Conservation (phyloP, 2,797 vertebrate genomes). For the Hydrocynus forskahlii region DNA sequence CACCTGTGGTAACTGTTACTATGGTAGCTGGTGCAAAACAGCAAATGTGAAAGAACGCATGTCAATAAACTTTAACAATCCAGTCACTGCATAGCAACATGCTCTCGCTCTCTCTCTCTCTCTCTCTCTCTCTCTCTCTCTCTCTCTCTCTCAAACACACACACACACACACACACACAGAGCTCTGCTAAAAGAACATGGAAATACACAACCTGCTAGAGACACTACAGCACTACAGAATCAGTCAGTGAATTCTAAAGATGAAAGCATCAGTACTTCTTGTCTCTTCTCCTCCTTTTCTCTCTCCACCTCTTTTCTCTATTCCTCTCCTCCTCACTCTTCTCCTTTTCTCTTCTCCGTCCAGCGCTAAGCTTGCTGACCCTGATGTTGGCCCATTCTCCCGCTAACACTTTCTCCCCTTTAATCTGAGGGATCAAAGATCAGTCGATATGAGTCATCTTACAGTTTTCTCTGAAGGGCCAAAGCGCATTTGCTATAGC, state of each 20-base stretch:
- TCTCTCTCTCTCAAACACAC: background rate
- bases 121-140: no score
- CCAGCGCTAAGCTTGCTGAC: slow-evolving; percentile 81
- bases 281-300: background rate
- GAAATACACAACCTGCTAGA: slow-evolving; percentile 15
- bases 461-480: slow-evolving; percentile 59
- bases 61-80: slow-evolving; percentile 8
- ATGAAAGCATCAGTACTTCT: background rate
- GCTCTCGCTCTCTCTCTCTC: background rate
- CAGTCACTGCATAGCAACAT: background rate
- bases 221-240: background rate
- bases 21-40: slow-evolving; percentile 19
- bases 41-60: background rate
- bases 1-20: slow-evolving; percentile 23
- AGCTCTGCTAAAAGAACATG: slow-evolving; percentile 31
- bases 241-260: background rate
- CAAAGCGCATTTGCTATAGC: slow-evolving; percentile 67
- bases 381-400: slow-evolving; percentile 75
- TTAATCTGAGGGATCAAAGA: slow-evolving; percentile 88
- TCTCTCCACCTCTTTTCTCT: background rate
- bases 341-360: slow-evolving; percentile 74
- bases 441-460: slow-evolving; percentile 87
- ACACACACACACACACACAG: background rate
- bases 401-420: slow-evolving; percentile 80
- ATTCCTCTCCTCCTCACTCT: background rate